Percentiles rank a stretch among this genome's conserved stretches.
phyloP scores from a whole-genome alignment of 2,113 vertebrate genomes.

The Cyprinodon tularosa region DNA sequence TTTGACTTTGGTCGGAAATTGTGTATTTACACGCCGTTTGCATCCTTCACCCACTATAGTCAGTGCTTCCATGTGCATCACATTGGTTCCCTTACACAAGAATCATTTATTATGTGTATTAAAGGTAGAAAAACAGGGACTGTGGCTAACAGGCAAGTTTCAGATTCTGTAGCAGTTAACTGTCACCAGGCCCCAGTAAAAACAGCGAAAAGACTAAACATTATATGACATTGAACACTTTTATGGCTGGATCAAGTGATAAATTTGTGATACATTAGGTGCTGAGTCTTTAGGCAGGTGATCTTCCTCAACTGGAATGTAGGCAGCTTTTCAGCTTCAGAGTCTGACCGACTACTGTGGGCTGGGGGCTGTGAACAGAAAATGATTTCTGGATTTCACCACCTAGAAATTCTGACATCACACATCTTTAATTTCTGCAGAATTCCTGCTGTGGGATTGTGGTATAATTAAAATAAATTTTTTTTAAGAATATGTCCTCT shows the following conservation, averaged over 20 bases:
- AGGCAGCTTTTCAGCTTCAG: constrained; percentile 37
- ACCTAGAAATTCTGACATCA: constrained; percentile 21
- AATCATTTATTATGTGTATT: neutral
- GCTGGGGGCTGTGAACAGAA: constrained; percentile 38
- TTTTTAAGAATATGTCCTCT: constrained; percentile 25
- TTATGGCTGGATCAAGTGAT: constrained; percentile 23
- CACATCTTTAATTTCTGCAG: constrained; percentile 45
- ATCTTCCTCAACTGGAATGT: constrained; percentile 61
- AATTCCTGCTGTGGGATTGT: constrained; percentile 44
- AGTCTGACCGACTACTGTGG: constrained; percentile 32
- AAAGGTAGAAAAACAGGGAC: neutral
- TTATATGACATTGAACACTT: constrained; percentile 10
- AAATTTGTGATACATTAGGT: constrained; percentile 36
- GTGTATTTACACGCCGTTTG: no score
- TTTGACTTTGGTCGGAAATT: no score
- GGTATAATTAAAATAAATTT: constrained; percentile 26
- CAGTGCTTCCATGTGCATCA: neutral
- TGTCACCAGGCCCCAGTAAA: constrained; percentile 1
- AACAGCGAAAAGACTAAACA: constrained; percentile 20
- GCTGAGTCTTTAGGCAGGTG: constrained; percentile 35
- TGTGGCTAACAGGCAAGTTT: no score
- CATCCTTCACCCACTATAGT: no score
- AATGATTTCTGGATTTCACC: constrained; percentile 46
- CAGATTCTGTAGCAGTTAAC: neutral
- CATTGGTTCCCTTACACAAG: neutral